These are phyloP conservation scores for Coelopa pilipes DNA, from an alignment of 2,888 invertebrate genomes.

Conservation along the genomic window DNA sequence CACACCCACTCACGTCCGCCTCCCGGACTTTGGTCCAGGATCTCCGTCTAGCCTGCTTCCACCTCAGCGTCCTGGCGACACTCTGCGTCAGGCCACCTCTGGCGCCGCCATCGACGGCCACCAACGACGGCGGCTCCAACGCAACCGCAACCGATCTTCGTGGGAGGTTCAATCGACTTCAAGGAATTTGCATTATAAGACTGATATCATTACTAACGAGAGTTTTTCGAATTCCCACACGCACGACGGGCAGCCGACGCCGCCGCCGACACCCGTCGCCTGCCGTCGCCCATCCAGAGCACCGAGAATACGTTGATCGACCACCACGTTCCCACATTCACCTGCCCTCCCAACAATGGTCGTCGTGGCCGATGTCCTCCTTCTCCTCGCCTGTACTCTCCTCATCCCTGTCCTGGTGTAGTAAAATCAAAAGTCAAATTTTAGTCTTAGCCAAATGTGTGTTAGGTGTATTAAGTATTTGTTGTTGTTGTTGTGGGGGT, in stretches of 20 bases:
- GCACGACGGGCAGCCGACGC: slow-evolving; percentile 12
- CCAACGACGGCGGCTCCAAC: background rate
- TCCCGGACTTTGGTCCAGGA: no score
- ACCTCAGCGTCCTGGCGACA: background rate
- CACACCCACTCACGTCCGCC: no score
- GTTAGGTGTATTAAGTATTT: slow-evolving; percentile 7
- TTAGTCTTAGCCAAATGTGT: slow-evolving; percentile 32
- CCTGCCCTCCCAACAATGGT: no score
- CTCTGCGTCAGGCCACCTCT: slow-evolving; percentile 38
- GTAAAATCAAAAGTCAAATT: slow-evolving; percentile 29
- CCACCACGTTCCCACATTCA: no score
- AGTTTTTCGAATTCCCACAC: slow-evolving; percentile 55
- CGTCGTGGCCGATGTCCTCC: no score
- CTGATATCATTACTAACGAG: slow-evolving; percentile 62
- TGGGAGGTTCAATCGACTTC: slow-evolving; percentile 40
- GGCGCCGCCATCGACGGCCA: slow-evolving; percentile 30
- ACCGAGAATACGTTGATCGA: no score
- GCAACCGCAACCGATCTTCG: slow-evolving; percentile 13
- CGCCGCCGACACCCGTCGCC: no score
- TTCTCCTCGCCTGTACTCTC: no score
- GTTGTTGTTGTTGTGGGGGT: slow-evolving; percentile 15
- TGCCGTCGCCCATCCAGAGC: no score
- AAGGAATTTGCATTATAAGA: slow-evolving; percentile 65
- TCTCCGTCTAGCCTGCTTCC: no score
- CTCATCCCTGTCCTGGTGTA: background rate